A percentile compares a stretch with the other conserved stretches of the same genome.
These are phyloP conservation scores for Tethya wilhelma DNA, from an alignment of 37 sponge, comb jelly and placozoan genomes.

Conservation along the genomic window DNA sequence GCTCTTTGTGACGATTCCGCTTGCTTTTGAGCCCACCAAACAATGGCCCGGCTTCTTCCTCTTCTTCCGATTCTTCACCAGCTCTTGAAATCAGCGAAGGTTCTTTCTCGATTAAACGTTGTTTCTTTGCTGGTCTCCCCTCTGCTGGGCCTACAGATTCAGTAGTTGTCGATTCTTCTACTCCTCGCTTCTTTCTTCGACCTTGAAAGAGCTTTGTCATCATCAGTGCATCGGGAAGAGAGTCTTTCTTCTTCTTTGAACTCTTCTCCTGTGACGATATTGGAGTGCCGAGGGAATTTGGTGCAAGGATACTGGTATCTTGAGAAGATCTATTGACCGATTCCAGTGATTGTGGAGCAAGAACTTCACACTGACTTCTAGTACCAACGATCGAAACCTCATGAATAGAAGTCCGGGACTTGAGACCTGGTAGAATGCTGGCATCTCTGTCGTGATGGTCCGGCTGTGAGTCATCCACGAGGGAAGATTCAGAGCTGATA, in stretches of 20 bases:
- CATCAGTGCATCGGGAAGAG: constrained; percentile 2
- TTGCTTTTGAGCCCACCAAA: not conserved
- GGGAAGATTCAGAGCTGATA: no score
- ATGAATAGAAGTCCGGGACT: not conserved
- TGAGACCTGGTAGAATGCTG: no score
- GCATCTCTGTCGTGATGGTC: no score
- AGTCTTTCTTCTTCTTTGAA: not conserved
- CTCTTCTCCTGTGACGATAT: no score
- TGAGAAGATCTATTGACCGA: not conserved
- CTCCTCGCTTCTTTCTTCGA: constrained; percentile 3
- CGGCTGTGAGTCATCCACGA: no score
- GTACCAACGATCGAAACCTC: no score
- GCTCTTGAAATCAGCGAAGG: not conserved
- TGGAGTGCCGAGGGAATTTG: constrained; percentile 30
- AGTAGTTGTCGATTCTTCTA: not conserved
- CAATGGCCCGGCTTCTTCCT: not conserved
- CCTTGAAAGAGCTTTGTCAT: constrained; percentile 25
- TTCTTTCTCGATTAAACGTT: not conserved
- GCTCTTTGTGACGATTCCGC: not conserved
- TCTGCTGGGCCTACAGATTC: not conserved
- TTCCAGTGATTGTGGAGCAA: not conserved
- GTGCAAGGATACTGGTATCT: constrained; percentile 32
- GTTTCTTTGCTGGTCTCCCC: no score
- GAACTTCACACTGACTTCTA: no score
- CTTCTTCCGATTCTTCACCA: not conserved